Percentiles rank a stretch among this genome's conserved stretches.
phyloP scores from a whole-genome alignment of 2,888 invertebrate genomes.

The Crocallis elinguaria region DNA sequence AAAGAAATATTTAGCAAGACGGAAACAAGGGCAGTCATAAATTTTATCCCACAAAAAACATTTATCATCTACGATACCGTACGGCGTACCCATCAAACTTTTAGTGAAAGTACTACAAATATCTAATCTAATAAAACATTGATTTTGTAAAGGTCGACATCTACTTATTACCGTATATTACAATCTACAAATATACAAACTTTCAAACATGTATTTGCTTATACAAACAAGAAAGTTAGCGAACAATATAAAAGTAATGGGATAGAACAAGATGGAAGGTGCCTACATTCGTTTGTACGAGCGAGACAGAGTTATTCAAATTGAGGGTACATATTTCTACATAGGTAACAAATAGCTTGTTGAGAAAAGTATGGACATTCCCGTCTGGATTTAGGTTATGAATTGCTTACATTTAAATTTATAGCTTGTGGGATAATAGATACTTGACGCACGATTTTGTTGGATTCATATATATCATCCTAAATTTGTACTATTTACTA shows the following conservation, averaged over 20 bases:
- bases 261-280: slow-evolving; percentile 69
- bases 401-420: slow-evolving; percentile 32
- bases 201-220: slow-evolving; percentile 85
- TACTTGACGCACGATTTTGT: background rate
- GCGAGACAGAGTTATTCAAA: slow-evolving; percentile 78
- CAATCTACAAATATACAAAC: slow-evolving; percentile 83
- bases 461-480: background rate
- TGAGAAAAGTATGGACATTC: slow-evolving; percentile 76
- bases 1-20: too few relatives aligned
- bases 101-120: background rate
- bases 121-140: slow-evolving; percentile 42
- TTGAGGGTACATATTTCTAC: slow-evolving; percentile 85
- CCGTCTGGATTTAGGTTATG: slow-evolving; percentile 43
- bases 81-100: background rate
- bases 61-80: too few relatives aligned
- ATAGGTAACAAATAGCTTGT: slow-evolving; percentile 83
- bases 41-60: too few relatives aligned
- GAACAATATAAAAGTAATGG: slow-evolving; percentile 85
- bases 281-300: slow-evolving; percentile 51
- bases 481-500: background rate
- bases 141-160: slow-evolving; percentile 52
- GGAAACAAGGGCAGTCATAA: too few relatives aligned
- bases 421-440: background rate
- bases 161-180: slow-evolving; percentile 75
- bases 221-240: slow-evolving; percentile 85